Evolutionary conservation across 2,113 vertebrate genomes (phyloP).

Genomic region (Nanorana parkeri): DNA sequence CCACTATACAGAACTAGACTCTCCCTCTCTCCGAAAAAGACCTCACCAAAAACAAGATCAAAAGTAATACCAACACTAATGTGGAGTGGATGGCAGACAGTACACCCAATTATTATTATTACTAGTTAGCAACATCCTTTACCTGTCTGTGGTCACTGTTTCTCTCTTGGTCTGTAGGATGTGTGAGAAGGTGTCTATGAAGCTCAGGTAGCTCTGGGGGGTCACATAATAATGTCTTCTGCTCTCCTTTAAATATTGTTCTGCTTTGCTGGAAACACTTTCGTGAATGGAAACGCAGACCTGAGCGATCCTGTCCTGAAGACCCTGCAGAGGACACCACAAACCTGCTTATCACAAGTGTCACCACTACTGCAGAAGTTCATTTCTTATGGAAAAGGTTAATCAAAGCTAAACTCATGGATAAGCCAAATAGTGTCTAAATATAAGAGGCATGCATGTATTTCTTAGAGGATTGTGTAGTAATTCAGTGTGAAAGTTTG

Average conservation of each 20-base stretch:
- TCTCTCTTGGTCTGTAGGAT: constrained; percentile 49
- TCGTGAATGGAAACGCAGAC: constrained; percentile 63
- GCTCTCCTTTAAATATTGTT: constrained; percentile 60
- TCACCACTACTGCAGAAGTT: too few species aligned
- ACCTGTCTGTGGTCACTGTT: constrained; percentile 62
- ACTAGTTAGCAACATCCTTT: background rate
- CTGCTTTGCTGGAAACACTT: constrained; percentile 53
- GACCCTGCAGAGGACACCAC: constrained; percentile 56
- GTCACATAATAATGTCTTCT: constrained; percentile 59
- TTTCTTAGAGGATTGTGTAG: too few species aligned
- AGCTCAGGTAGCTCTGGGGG: constrained; percentile 62
- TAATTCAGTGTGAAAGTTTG: too few species aligned
- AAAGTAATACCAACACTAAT: background rate
- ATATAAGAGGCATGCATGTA: too few species aligned
- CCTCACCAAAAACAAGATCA: background rate
- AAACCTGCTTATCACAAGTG: too few species aligned
- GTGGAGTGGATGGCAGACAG: background rate
- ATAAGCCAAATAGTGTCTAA: too few species aligned
- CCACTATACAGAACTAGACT: too few species aligned
- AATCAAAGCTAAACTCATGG: too few species aligned
- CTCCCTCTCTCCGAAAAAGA: background rate
- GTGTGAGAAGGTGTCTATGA: constrained; percentile 64
- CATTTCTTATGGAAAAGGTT: too few species aligned
- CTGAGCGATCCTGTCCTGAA: constrained; percentile 58
- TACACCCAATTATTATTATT: background rate